Base-by-base conservation (phyloP, 2,797 vertebrate genomes). In the Hylomyscus alleni region DNA sequence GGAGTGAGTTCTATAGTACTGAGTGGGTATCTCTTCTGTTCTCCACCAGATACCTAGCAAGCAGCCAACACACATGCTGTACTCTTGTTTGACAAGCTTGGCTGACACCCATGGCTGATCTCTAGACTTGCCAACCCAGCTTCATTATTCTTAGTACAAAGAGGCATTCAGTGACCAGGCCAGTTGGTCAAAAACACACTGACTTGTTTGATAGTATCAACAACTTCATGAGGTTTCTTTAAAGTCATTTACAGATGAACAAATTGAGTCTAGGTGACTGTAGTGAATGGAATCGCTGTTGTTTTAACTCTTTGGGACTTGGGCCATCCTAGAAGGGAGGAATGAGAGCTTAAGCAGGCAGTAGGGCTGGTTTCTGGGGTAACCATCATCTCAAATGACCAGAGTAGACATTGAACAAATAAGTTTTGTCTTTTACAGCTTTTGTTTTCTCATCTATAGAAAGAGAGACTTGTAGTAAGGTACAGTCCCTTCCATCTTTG, bases 171-270 rank as follows among this genome's bases (percentile, higher is more conserved):
- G 58, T 92, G 9, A 56, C 11, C 31, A 58, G 34, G 67, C 34
- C 58, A 37, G 34, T 81, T 82, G 89, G 44, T 60, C 52, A 93
- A 65, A 4, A 84, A 13, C 15, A 80, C 6, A 47, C 7, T 75
- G 73, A 80, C 1, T 83, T 94, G 34, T 91, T 91, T 72, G 85
- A 24, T 82, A 58, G 69, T 76, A 31, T 47, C 15, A 62, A 7
- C 5, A 90, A 78, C 9, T n/a, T 67, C 22, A 62, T 50, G 52
- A 69, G 3, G 31, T 92, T 90, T 80, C 47, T 75, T 58, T 95
- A 60, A 76, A 93, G 77, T 31, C 60, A 86, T 80, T 92, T 69
- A 19, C 10, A 83, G 34, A 78, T 83, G 34, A 87, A 24, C 77
- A 76, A 75, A 89, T 62, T 65, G 72, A 92, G 84, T 50, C 72